Base-by-base conservation (phyloP, 2,797 vertebrate genomes). In the Lerista edwardsae region DNA sequence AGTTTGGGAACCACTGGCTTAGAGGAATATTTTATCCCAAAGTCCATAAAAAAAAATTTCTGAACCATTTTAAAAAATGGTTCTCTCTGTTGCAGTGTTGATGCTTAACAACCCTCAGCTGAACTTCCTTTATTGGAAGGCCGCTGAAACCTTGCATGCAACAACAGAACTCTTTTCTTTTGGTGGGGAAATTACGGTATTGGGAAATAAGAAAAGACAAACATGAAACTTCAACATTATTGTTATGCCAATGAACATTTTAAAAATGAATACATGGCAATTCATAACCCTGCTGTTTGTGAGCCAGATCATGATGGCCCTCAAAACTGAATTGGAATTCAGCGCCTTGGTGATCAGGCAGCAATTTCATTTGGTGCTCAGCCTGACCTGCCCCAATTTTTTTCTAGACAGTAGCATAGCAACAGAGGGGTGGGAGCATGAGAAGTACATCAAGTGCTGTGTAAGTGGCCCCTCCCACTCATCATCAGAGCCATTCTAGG, bases 231-330 rank as follows among this genome's bases (percentile, higher is more conserved):
- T n/a, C 39, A 69, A 69, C 4, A 4, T 17, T 80, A 79, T 41
- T 29, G 12, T 69, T 79, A n/a, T 0, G 0, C 4, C 78, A 1
- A 59, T 39, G 31, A 68, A 68, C 15, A 21, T 36, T 68, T 36
- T 36, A 34, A 15, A 68, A 67, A 68, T 34, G 31, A 68, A 34
- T 15, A 19, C n/a, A 12, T 34, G 15, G 2, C 7, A 41, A 77
- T 57, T 17, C 14, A n/a, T n/a, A 6, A 44, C 47, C 34, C 12
- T 34, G 27, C 8, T 11, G 25, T 64, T 44, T n/a, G 9, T 64
- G 59, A 78, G n/a, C 27, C 75, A 78, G 62, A 23, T 29, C 23
- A 77, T 41, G 11, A 77, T 29, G 36, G 31, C 12, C 31, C 59
- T 34, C 12, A 9, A 36, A 25, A 4, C 57, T 62, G 15, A 77